Percentiles rank a stretch among this genome's conserved stretches.
These are phyloP conservation scores for Ethmia dodecea DNA, from an alignment of 2,888 invertebrate genomes.

Conservation along the genomic window DNA sequence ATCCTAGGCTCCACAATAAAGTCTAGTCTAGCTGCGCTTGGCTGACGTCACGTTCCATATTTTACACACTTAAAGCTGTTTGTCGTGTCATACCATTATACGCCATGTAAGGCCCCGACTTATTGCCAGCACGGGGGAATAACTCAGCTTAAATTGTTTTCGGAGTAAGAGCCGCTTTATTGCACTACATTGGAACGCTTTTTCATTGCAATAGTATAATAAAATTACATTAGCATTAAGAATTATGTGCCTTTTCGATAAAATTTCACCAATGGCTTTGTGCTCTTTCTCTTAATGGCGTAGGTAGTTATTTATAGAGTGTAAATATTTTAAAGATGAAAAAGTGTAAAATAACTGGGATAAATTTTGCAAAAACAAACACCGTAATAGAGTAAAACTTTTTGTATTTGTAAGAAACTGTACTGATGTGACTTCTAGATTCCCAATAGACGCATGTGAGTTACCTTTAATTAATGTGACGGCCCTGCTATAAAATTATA, in stretches of 20 bases:
- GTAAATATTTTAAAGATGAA: no score
- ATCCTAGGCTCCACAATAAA: constrained; percentile 54
- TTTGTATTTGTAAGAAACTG: no score
- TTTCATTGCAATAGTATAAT: constrained; percentile 49
- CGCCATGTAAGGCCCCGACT: constrained; percentile 70
- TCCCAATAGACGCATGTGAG: no score
- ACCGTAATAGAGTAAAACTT: no score
- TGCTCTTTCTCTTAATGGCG: constrained; percentile 47
- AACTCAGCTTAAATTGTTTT: constrained; percentile 73
- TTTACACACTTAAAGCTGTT: constrained; percentile 77
- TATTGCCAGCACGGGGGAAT: constrained; percentile 63
- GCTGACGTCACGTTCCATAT: constrained; percentile 69
- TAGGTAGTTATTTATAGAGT: constrained; percentile 36
- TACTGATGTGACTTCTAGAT: no score
- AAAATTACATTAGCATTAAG: constrained; percentile 48
- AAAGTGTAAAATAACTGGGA: no score
- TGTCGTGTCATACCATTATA: constrained; percentile 77
- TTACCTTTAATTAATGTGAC: no score
- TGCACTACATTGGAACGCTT: constrained; percentile 56
- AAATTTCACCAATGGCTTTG: constrained; percentile 32
- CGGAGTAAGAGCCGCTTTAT: constrained; percentile 53
- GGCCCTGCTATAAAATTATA: no score
- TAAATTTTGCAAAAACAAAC: no score
- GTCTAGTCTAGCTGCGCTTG: constrained; percentile 57
- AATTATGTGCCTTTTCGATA: constrained; percentile 42